Conservation (phyloP, 2,113 vertebrate species). For the Ptilorrhoa leucosticta region DNA sequence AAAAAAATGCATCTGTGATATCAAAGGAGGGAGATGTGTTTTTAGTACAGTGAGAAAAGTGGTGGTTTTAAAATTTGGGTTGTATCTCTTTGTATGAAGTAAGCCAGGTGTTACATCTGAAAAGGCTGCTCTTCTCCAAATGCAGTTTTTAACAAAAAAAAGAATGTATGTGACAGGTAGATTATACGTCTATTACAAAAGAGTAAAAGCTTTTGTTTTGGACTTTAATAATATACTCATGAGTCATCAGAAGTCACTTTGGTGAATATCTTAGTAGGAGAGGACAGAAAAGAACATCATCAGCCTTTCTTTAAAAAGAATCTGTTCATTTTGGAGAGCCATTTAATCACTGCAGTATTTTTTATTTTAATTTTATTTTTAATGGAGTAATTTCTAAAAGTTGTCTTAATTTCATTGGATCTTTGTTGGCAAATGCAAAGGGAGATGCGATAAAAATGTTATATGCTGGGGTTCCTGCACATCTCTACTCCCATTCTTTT, state of each 20-base stretch:
- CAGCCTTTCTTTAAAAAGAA: background rate
- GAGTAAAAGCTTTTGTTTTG: background rate
- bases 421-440: background rate
- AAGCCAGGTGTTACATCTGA: background rate
- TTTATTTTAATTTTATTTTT: background rate
- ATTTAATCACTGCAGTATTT: background rate
- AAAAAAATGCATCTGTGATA: background rate
- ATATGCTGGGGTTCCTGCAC: background rate
- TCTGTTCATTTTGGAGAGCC: fast-evolving
- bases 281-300: background rate
- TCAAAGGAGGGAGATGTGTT: background rate
- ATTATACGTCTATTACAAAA: background rate
- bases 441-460: background rate
- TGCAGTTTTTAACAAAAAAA: background rate
- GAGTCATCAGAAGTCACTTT: background rate
- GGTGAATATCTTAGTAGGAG: background rate
- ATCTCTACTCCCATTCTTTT: background rate
- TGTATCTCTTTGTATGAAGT: background rate
- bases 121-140: background rate
- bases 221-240: background rate
- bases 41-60: background rate
- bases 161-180: background rate
- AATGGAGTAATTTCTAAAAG: background rate
- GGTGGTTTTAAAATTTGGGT: background rate
- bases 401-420: background rate